A percentile compares a stretch with the other conserved stretches of the same genome.
Conservation (phyloP, 2,797 vertebrate species). For the Enteromius argenteus region DNA sequence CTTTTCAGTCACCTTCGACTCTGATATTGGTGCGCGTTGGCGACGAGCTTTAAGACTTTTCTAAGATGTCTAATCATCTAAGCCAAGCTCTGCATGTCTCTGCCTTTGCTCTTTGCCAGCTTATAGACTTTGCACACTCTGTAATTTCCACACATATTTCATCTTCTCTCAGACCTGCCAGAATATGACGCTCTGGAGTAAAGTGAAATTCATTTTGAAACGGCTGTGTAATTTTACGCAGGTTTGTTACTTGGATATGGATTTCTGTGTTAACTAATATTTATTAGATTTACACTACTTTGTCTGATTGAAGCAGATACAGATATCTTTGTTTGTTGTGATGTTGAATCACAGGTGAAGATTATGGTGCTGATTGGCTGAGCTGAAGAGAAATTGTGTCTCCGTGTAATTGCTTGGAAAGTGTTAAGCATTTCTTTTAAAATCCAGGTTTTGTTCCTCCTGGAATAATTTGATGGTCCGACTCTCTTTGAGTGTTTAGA, state of each 20-base stretch:
- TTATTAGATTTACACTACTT: background rate
- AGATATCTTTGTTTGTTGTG: background rate
- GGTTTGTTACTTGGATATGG: background rate
- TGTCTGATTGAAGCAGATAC: background rate
- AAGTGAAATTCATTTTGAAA: background rate
- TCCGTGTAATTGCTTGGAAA: conserved; percentile 27
- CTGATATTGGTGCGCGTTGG: background rate
- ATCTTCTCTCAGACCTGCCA: conserved; percentile 1
- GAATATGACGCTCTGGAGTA: background rate
- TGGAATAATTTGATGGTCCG: background rate
- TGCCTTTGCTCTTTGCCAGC: conserved; percentile 7
- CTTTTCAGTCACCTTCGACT: background rate
- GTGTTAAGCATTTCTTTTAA: conserved; percentile 1
- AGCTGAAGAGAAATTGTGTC: background rate
- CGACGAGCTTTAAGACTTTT: conserved; percentile 8
- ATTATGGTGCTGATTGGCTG: conserved; percentile 3
- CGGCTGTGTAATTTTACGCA: background rate
- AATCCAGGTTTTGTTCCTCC: conserved; percentile 4
- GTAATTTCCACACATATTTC: background rate
- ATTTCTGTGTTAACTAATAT: background rate
- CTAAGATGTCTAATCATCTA: conserved; percentile 17
- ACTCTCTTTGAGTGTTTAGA: background rate
- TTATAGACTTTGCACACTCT: conserved; percentile 6
- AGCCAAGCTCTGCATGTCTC: conserved; percentile 19
- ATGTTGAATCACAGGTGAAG: conserved; percentile 7